A percentile compares a stretch with the other conserved stretches of the same genome.
Conservation (phyloP, 2,113 vertebrate genomes). For the Scalopus aquaticus region DNA sequence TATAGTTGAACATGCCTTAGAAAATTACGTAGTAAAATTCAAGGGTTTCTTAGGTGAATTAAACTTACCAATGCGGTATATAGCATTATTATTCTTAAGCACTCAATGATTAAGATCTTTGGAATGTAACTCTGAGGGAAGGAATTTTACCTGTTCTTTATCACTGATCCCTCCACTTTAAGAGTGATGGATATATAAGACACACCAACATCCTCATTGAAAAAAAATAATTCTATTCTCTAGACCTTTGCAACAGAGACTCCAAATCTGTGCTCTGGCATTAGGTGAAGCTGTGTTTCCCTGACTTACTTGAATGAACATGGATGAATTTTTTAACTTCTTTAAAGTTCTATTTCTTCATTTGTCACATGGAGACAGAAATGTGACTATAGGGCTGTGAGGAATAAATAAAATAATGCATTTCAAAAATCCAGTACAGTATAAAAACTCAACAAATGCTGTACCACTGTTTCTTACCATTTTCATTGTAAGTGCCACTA, state of each 20-base stretch:
- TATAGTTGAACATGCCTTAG: not conserved
- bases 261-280: not conserved
- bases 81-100: not conserved
- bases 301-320: not conserved
- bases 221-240: not conserved
- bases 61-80: not conserved
- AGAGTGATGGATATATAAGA: not conserved
- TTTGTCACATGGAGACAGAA: not conserved
- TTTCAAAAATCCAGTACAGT: not conserved
- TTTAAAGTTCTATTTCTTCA: not conserved
- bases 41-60: not conserved
- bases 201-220: not conserved
- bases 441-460: not conserved
- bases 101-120: not conserved
- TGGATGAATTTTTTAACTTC: not conserved
- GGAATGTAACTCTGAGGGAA: not conserved
- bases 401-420: not conserved
- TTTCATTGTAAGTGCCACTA: not conserved
- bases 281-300: not conserved
- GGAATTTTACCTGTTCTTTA: not conserved
- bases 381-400: not conserved
- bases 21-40: not conserved
- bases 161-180: not conserved
- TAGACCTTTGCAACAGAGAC: not conserved
- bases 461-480: no score